Conservation (phyloP, 1,140 invertebrate genomes). For the Mercenaria mercenaria region DNA sequence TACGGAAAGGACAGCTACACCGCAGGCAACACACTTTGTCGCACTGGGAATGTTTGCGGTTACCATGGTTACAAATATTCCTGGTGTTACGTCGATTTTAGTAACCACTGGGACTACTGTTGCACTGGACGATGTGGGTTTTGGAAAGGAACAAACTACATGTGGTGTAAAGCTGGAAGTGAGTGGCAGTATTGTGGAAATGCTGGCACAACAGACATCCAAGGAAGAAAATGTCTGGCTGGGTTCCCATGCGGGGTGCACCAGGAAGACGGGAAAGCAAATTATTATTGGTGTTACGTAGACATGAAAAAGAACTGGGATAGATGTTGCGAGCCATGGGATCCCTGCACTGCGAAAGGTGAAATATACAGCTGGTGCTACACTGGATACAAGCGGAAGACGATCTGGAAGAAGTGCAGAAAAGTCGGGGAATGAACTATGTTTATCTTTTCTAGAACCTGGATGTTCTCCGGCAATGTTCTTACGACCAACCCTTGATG, state of each 20-base stretch:
- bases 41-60: background rate
- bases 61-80: background rate
- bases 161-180: background rate
- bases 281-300: slow-evolving; percentile 44
- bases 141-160: background rate
- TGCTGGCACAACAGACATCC: background rate
- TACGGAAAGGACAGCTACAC: background rate
- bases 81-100: slow-evolving; percentile 11
- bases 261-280: background rate
- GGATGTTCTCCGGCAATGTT: no score
- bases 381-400: background rate
- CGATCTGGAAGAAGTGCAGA: background rate
- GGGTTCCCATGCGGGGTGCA: slow-evolving; percentile 34
- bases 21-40: slow-evolving; percentile 31
- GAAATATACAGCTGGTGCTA: background rate
- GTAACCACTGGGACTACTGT: slow-evolving; percentile 24
- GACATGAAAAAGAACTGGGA: background rate
- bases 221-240: background rate
- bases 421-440: no score
- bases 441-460: no score
- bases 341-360: background rate
- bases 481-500: no score
- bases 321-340: slow-evolving; percentile 9
- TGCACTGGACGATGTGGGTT: slow-evolving; percentile 8
- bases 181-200: slow-evolving; percentile 43